Evolutionary conservation across 2,888 invertebrate species (phyloP), one percentile per base, ranked within the genome.

Genomic region (Micoletzkya japonica): DNA sequence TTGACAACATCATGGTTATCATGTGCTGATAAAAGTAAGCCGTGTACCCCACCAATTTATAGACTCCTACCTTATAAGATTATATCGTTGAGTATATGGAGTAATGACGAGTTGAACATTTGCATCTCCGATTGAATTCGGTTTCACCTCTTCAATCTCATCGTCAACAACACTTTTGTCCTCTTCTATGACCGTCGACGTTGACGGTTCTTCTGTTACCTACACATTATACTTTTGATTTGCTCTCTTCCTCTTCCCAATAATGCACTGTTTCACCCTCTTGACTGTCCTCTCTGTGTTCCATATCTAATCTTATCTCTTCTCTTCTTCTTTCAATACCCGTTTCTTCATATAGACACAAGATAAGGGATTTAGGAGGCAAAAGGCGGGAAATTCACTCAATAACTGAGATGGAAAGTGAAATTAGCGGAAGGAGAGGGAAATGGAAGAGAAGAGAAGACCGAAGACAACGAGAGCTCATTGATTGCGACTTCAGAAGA

Each of bases 151-250:
- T 24, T 7, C 24, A 17, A 24, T 56, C 10, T 66, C 66, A 3
- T 58, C 58, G 3, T 68, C 68, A 44, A 58, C 68, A 24, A 58
- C 68, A 28, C 58, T 32, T 36, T 63, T 63, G 49, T 50, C 63
- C 50, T 56, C 66, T 37, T 50, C 63, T 7, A 37, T 37, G 34
- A 50, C 54, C 7, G 36, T 54, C 54, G 56, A 66, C 3, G 66
- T 54, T 2, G 66, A 56, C 6, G 54, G 66, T 20, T n/a, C 56
- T 39, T 56, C n/a, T 4, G 39, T 28, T 44, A 2, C 0, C 6
- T 17, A 24, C 49, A 7, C 39, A 37, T 63, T 4, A 32, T 10
- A 30, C 20, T 1, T n/a, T 37, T 61, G 30, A 1, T 24, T 4
- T 4, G 37, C 26, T 28, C 14, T 32, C 30, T 36, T 50, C 52